Evolutionary conservation across 2,113 vertebrate genomes (phyloP), one percentile per base, ranked within the genome.

Genomic region (Crotalus viridis): DNA sequence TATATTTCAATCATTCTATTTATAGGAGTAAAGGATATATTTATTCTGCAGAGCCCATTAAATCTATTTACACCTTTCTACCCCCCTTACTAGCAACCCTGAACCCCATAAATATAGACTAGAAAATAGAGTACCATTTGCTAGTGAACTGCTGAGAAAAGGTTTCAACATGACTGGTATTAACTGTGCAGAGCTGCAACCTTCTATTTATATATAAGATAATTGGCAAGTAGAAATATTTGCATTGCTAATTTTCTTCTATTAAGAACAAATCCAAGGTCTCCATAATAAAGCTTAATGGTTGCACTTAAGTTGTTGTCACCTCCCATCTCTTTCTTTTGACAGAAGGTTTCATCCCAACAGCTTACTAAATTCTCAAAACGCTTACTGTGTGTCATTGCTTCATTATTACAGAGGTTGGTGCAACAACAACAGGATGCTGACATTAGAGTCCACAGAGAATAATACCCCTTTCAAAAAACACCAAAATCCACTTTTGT

Each of bases 141-240:
- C 95, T 94, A 95, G 95, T 95, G 94, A 96, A 96, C 96, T 96
- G 95, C 95, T 94, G 91, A 95, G 95, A 93, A 96, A 96, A 97
- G 95, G 94, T 96, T 97, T 97, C 95, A 96, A 95, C 93, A 91
- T 0, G 26, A 94, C 93, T 97, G 92, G 94, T 96, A 96, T 95
- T 95, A 97, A 95, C 95, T 94, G 91, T 93, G 93, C 93, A 95
- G 92, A 95, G 95, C 95, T 95, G 94, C 92, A 0, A 97, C 95
- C 96, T 95, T 91, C 95, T 97, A 96, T 95, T 97, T 97, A 97
- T 97, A 97, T 96, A 95, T 94, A 93, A 93, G 96, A 94, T 98
- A 97, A 97, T 97, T 98, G 97, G 95, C 90, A 95, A 95, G 96
- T 96, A 94, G 94, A 97, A 97, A 97, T 97, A 97, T 97, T 97